Conservation (phyloP, 2,888 invertebrate genomes). For the Thecophora atra region DNA sequence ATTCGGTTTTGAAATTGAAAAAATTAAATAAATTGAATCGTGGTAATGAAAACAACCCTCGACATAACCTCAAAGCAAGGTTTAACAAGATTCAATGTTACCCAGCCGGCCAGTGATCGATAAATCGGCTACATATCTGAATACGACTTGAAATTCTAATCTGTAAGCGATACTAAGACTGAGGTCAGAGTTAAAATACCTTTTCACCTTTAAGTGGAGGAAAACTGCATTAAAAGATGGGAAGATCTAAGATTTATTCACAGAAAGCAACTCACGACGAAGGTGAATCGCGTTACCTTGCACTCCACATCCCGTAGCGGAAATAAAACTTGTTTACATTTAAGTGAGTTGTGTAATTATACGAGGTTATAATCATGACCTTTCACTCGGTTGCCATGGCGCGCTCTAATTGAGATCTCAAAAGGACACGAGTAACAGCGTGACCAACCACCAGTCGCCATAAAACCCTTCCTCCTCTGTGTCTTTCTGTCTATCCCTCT, state of each 20-base stretch:
- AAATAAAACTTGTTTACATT: slow-evolving; percentile 16
- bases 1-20: no score
- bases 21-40: not conserved
- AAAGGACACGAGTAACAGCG: not conserved
- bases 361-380: slow-evolving; percentile 27
- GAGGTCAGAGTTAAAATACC: not conserved
- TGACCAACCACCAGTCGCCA: not conserved
- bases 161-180: not conserved
- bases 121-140: not conserved
- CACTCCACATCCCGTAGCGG: not conserved
- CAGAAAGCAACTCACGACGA: no score
- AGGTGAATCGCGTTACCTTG: not conserved
- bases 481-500: not conserved
- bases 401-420: not conserved
- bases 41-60: not conserved
- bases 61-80: no score
- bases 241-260: no score
- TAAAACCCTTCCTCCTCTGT: not conserved
- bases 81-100: not conserved
- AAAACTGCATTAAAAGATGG: no score
- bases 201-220: not conserved
- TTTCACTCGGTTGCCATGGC: slow-evolving; percentile 5
- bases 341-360: slow-evolving; percentile 32
- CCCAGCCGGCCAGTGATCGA: not conserved
- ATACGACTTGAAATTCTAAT: not conserved